Conservation (phyloP, 2,888 invertebrate genomes). For the Drepana falcataria region DNA sequence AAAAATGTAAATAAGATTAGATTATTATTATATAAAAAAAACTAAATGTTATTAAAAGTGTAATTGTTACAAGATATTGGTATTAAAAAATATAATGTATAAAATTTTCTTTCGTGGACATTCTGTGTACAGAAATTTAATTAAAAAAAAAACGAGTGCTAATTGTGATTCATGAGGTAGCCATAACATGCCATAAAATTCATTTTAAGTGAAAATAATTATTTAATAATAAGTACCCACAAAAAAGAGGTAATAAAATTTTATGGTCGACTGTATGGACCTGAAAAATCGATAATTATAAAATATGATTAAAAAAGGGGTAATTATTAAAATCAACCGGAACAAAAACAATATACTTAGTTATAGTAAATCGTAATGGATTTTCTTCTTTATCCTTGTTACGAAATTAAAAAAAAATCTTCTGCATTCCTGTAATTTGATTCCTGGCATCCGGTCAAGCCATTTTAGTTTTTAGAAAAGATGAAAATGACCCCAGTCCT, state of each 20-base stretch:
- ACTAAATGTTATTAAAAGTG: constrained; percentile 56
- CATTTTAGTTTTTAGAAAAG: constrained; percentile 40
- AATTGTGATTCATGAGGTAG: constrained; percentile 75
- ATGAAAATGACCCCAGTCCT: constrained; percentile 48
- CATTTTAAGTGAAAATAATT: constrained; percentile 27
- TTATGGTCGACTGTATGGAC: neutral
- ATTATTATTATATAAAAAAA: constrained; percentile 51
- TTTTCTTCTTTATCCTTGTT: neutral
- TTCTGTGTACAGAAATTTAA: constrained; percentile 38
- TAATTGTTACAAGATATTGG: constrained; percentile 65
- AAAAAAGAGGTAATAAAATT: neutral
- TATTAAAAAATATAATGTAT: constrained; percentile 51
- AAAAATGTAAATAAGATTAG: constrained; percentile 70
- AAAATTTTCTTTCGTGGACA: constrained; percentile 44
- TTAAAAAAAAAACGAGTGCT: constrained; percentile 45
- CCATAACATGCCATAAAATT: constrained; percentile 73
- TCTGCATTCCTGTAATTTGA: constrained; percentile 55
- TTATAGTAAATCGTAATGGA: too few species aligned
- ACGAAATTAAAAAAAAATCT: constrained; percentile 22
- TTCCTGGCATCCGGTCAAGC: constrained; percentile 48
- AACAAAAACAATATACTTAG: neutral
- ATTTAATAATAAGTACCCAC: constrained; percentile 7
- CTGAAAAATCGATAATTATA: too few species aligned
- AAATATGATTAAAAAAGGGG: too few species aligned
- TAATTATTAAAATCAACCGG: neutral